These are phyloP conservation scores for Sinonovacula constricta DNA, from an alignment of 1,140 invertebrate genomes.

Conservation along the genomic window DNA sequence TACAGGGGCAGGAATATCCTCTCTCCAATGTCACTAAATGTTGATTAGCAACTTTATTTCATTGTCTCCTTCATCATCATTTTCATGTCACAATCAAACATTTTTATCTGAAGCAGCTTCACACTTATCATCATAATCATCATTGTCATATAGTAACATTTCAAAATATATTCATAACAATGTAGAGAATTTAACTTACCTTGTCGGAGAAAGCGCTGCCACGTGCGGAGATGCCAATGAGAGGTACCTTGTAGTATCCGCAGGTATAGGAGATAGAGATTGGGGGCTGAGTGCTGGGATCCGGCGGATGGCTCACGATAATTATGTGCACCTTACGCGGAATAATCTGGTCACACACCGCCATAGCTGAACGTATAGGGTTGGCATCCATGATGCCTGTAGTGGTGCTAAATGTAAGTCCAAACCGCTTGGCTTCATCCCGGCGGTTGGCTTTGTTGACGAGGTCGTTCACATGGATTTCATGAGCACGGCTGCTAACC, in stretches of 20 bases:
- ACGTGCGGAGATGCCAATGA: conserved; percentile 97
- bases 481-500: conserved; percentile 21
- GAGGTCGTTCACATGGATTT: conserved; percentile 1
- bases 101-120: too few relatives aligned
- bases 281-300: conserved; percentile 63
- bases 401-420: conserved; percentile 62
- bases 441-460: conserved; percentile 21
- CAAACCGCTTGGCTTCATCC: neutral
- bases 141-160: too few relatives aligned
- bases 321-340: conserved; percentile 78
- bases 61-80: too few relatives aligned
- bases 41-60: too few relatives aligned
- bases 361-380: conserved; percentile 95
- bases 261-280: conserved; percentile 94
- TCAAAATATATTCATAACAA: too few relatives aligned
- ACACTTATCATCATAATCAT: too few relatives aligned
- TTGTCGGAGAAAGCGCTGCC: conserved; percentile 99
- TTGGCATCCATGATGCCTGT: conserved; percentile 95
- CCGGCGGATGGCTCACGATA: conserved; percentile 75
- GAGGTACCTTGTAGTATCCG: conserved; percentile 98
- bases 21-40: too few relatives aligned
- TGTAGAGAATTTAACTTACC: conserved; percentile 82
- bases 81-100: too few relatives aligned
- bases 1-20: too few relatives aligned
- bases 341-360: conserved; percentile 93